A percentile compares a stretch with the other conserved stretches of the same genome.
phyloP scores from a whole-genome alignment of 2,888 invertebrate species.

The Dusona sp. region DNA sequence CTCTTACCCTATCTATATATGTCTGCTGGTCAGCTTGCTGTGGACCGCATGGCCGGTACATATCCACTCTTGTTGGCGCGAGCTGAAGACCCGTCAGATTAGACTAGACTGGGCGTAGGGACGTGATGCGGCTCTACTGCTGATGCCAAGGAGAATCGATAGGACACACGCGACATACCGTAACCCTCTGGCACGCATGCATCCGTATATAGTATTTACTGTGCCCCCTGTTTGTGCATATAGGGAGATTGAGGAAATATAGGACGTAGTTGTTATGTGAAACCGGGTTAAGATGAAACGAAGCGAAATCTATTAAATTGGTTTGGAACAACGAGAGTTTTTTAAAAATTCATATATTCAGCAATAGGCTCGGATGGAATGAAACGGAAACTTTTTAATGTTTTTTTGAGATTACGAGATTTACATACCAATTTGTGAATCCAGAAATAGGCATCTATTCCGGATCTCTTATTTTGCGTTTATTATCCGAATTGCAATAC shows the following conservation, averaged over 20 bases:
- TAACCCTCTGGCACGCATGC: slow-evolving; percentile 42
- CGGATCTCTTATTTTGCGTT: slow-evolving; percentile 1
- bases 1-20: slow-evolving; percentile 43
- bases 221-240: neutral
- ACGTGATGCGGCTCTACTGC: slow-evolving; percentile 51
- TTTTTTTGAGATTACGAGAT: neutral
- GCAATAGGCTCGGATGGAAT: neutral
- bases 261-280: neutral
- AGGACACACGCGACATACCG: slow-evolving; percentile 46
- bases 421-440: neutral
- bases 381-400: neutral
- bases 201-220: slow-evolving; percentile 28
- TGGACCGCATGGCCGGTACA: slow-evolving; percentile 43
- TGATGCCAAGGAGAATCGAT: slow-evolving; percentile 61
- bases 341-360: neutral
- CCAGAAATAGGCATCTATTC: neutral
- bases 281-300: neutral
- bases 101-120: slow-evolving; percentile 1
- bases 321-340: slow-evolving; percentile 4
- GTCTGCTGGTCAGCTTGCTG: slow-evolving; percentile 40
- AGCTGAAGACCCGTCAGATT: slow-evolving; percentile 50
- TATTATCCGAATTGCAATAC: slow-evolving; percentile 2
- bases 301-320: neutral
- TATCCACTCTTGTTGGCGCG: slow-evolving; percentile 38
- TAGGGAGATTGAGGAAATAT: neutral